Evolutionary conservation across 30 jellyfish, hydroid and myxozoan genomes (phyloP).

Genomic region (Turritopsis rubra): DNA sequence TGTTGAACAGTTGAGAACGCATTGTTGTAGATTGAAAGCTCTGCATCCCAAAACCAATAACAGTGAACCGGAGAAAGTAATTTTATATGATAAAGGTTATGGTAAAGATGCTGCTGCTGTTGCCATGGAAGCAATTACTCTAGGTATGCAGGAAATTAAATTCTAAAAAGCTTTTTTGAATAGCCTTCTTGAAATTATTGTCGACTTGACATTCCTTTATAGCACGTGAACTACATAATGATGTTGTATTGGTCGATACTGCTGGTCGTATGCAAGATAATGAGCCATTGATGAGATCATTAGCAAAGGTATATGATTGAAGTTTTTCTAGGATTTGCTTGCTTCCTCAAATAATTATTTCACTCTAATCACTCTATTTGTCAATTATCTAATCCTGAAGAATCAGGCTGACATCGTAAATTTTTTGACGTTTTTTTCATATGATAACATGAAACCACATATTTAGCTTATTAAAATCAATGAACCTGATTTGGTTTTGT

Average conservation of each 20-base stretch:
- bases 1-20: slow-evolving; percentile 98
- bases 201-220: background rate
- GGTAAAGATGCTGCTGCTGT: slow-evolving; percentile 99
- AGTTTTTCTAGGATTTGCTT: background rate
- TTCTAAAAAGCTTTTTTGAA: background rate
- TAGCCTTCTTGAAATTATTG: background rate
- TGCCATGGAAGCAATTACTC: slow-evolving; percentile 95
- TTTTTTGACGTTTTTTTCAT: no score
- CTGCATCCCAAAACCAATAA: slow-evolving; percentile 78
- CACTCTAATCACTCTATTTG: background rate
- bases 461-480: slow-evolving; percentile 78
- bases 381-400: no score
- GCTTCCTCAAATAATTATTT: background rate
- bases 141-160: slow-evolving; percentile 43
- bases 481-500: slow-evolving; percentile 86
- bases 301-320: slow-evolving; percentile 81
- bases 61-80: slow-evolving; percentile 69
- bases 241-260: slow-evolving; percentile 96
- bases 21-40: slow-evolving; percentile 77
- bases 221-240: slow-evolving; percentile 80
- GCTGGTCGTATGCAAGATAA: slow-evolving; percentile 99
- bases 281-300: slow-evolving; percentile 98
- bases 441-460: background rate
- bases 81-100: slow-evolving; percentile 89
- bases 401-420: no score